Evolutionary conservation across 2,888 invertebrate species (phyloP), one percentile per base, ranked within the genome.

Genomic region (Patella caerulea): DNA sequence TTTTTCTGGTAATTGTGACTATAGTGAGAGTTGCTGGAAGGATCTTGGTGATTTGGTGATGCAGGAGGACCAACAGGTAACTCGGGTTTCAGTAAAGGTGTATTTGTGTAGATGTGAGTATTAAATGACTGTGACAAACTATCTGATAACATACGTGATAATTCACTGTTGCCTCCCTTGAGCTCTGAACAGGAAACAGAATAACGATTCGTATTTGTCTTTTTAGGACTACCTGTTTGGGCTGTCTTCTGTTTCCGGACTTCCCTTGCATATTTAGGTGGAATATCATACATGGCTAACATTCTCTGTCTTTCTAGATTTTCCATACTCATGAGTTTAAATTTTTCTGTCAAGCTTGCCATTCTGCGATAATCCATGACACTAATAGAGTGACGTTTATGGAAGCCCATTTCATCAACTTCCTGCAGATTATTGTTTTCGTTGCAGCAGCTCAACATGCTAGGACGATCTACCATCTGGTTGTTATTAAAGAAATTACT

Each of bases 381-480:
- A 79, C 88, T 88, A 29, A 87, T 86, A 9, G 88, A 89, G 79
- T 88, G 88, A 56, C 88, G 85, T 75, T 88, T 89, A 69, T 83
- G 83, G 84, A 87, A 86, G 55, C 80, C 82, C 75, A 81, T 83
- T 74, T 86, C 86, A 65, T 88, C 87, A 53, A 77, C 74, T 19
- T 78, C 78, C 14, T 78, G 78, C 19, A 74, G 72, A 14, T 71
- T 65, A 15, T 73, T 71, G n/a, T 24, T 65, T 45, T 71, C 76
- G 56, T 78, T 74, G 71, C 76, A 80, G 52, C 81, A 77, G 54
- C 73, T 75, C 45, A 80, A 76, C 74, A 78, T 74, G 72, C 76
- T 65, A 12, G 76, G 19, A n/a, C 65, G 65, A 19, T 75, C 54
- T 45, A 53, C 65, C 65, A 19, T 7, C 11, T 52, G 55, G 3